Percentiles rank a stretch among this genome's conserved stretches.
These are phyloP conservation scores for Aldrovandia affinis DNA, from an alignment of 2,797 vertebrate genomes.

Conservation along the genomic window DNA sequence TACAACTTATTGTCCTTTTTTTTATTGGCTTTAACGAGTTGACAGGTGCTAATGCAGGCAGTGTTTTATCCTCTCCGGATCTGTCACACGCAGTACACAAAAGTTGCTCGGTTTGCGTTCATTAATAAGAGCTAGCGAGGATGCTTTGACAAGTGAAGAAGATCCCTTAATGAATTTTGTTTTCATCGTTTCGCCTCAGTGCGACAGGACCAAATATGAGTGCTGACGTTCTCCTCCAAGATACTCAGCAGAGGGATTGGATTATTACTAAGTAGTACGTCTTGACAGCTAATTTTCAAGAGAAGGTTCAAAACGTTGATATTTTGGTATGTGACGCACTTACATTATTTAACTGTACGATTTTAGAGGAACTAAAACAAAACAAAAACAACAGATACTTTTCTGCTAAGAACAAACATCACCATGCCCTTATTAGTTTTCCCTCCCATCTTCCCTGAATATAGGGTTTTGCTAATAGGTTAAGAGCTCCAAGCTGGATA, in stretches of 20 bases:
- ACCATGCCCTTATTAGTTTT: background rate
- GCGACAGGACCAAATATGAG: background rate
- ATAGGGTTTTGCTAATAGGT: background rate
- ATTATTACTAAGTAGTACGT: background rate
- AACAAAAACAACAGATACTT: background rate
- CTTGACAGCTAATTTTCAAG: constrained; percentile 3
- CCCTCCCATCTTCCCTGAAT: background rate
- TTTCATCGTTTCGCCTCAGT: background rate
- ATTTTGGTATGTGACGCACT: background rate
- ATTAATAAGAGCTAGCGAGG: background rate
- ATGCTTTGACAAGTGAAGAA: constrained; percentile 16
- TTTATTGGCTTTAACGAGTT: constrained; percentile 7
- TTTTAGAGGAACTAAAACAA: background rate
- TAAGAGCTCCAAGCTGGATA: constrained; percentile 8
- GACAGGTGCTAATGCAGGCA: background rate
- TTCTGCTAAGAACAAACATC: background rate
- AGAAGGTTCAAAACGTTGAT: background rate
- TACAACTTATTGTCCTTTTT: background rate
- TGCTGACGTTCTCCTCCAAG: too few species aligned
- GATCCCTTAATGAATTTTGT: constrained; percentile 18
- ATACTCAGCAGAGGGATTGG: background rate
- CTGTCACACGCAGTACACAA: constrained; percentile 10
- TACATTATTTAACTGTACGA: background rate
- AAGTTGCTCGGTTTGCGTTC: constrained; percentile 4
- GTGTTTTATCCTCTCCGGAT: background rate